Percentiles rank a stretch among this genome's conserved stretches.
Conservation (phyloP, 2,797 vertebrate species). For the Kryptolebias ocellatus region DNA sequence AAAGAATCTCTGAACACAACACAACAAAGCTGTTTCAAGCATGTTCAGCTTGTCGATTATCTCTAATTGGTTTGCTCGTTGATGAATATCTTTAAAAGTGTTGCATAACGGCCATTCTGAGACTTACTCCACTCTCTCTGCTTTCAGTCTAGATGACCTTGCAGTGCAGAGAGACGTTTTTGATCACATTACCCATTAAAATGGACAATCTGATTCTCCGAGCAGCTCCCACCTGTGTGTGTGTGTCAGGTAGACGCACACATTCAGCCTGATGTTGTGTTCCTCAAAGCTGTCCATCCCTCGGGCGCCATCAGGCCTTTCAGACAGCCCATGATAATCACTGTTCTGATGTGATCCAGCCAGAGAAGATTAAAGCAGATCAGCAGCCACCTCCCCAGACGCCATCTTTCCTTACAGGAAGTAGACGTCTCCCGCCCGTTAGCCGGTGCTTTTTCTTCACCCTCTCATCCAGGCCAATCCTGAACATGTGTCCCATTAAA, state of each 20-base stretch:
- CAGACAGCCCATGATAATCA: conserved; percentile 53
- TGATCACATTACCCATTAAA: conserved; percentile 25
- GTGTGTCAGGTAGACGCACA: conserved; percentile 8
- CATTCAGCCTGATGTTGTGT: conserved; percentile 17
- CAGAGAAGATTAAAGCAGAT: conserved; percentile 59
- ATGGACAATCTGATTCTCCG: conserved; percentile 33
- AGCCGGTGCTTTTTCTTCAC: neutral
- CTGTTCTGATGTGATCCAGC: conserved; percentile 45
- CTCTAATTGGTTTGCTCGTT: no score
- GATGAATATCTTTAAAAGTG: no score
- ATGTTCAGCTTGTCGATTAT: no score
- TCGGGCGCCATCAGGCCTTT: conserved; percentile 59
- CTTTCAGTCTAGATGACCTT: neutral
- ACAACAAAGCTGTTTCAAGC: no score
- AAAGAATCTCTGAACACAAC: neutral
- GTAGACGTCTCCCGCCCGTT: conserved; percentile 33
- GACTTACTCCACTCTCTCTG: no score
- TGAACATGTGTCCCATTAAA: conserved; percentile 37
- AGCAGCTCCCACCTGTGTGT: conserved; percentile 14
- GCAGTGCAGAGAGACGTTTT: conserved; percentile 56
- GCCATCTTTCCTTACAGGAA: conserved; percentile 57
- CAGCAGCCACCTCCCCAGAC: conserved; percentile 47
- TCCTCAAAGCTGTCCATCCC: conserved; percentile 32
- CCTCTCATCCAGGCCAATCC: conserved; percentile 21
- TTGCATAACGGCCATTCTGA: no score